A percentile compares a stretch with the other conserved stretches of the same genome.
phyloP scores from a whole-genome alignment of 64 coral and sea anemone genomes.

The Stichodactyla mertensii region DNA sequence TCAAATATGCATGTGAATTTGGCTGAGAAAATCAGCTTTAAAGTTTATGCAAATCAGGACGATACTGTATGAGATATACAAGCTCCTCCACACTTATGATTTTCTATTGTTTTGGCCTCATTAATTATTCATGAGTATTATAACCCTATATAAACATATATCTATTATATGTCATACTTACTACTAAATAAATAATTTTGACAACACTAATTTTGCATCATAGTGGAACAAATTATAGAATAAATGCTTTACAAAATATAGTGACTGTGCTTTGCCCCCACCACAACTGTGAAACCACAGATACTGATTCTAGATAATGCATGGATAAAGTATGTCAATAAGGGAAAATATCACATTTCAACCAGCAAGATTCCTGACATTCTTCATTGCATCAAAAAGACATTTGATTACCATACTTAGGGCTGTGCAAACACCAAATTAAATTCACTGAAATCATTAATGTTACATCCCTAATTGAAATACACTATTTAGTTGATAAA shows the following conservation, averaged over 20 bases:
- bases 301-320: not conserved
- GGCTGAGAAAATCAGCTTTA: too few species aligned
- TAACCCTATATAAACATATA: too few species aligned
- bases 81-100: too few species aligned
- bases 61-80: too few species aligned
- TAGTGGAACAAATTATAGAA: not conserved
- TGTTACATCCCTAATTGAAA: not conserved
- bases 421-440: not conserved
- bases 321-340: not conserved
- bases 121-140: too few species aligned
- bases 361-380: not conserved
- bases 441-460: not conserved
- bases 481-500: not conserved
- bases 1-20: too few species aligned
- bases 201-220: not conserved
- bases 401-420: conserved; percentile 5
- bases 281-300: not conserved
- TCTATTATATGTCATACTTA: too few species aligned
- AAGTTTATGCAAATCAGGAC: too few species aligned
- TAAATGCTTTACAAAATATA: not conserved
- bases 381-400: not conserved
- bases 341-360: not conserved
- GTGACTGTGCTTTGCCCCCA: too few species aligned
- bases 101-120: too few species aligned
- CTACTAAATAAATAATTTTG: not conserved